Conservation (phyloP, 2,797 vertebrate species). For the Erethizon dorsatum region DNA sequence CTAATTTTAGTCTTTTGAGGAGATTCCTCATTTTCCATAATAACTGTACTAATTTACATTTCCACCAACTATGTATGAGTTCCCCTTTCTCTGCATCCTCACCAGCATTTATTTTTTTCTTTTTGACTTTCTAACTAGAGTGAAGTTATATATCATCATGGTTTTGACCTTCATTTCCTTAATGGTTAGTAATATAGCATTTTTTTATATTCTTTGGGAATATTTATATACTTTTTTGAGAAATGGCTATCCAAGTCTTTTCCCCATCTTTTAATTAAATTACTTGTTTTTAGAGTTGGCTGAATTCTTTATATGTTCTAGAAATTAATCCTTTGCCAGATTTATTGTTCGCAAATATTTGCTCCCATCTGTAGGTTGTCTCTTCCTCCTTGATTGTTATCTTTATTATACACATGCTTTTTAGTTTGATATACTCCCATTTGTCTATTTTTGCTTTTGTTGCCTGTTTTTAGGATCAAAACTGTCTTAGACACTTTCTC, state of each 20-base stretch:
- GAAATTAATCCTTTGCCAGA: neutral
- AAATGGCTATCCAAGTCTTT: neutral
- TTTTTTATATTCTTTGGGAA: neutral
- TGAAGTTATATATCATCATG: no score
- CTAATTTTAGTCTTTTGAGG: neutral
- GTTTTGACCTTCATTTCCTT: neutral
- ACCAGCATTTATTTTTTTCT: neutral
- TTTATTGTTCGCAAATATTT: neutral
- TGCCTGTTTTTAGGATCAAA: neutral
- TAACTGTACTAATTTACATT: neutral
- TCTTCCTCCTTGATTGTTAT: neutral
- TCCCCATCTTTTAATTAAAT: neutral
- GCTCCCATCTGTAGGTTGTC: neutral
- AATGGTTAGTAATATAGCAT: neutral
- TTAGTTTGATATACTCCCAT: neutral
- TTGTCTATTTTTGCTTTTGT: neutral
- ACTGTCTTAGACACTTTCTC: neutral
- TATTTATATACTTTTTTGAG: neutral
- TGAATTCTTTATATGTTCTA: neutral
- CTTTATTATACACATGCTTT: neutral
- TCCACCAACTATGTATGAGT: neutral
- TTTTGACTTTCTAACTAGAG: neutral
- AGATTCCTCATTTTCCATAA: neutral
- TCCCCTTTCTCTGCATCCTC: neutral
- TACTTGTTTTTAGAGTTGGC: neutral